These are phyloP conservation scores for Anguilla rostrata DNA, from an alignment of 2,113 vertebrate species.

Conservation along the genomic window DNA sequence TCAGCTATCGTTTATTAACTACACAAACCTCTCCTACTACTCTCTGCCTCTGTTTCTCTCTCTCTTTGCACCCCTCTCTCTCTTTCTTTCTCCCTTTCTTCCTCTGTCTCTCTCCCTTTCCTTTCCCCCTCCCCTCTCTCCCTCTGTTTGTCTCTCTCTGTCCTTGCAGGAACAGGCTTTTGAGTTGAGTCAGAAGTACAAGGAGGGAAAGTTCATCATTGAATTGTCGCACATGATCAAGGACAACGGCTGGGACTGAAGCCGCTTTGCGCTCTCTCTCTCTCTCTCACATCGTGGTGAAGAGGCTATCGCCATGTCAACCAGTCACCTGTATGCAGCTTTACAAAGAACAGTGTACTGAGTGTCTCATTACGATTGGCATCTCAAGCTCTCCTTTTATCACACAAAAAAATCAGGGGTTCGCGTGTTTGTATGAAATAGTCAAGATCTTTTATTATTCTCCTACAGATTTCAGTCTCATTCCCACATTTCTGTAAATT, in stretches of 20 bases:
- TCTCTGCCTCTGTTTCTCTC: background rate
- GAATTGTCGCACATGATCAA: conserved; percentile 99
- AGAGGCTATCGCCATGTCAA: background rate
- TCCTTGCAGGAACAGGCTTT: conserved; percentile 90
- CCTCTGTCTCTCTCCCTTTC: background rate
- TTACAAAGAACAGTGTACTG: background rate
- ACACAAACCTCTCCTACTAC: background rate
- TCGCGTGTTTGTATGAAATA: background rate
- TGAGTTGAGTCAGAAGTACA: conserved; percentile 99
- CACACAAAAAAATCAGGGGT: background rate
- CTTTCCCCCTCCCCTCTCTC: conserved; percentile 16
- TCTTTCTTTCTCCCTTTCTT: background rate
- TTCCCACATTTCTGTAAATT: background rate
- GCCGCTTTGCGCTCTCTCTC: background rate
- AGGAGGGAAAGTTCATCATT: conserved; percentile 99
- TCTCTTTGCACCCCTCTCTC: background rate
- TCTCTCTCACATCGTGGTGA: background rate
- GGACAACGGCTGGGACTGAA: conserved; percentile 98
- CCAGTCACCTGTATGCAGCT: background rate
- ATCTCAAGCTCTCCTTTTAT: background rate
- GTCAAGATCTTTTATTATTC: background rate
- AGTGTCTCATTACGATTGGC: background rate
- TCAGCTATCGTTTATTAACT: background rate
- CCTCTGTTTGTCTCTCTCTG: background rate
- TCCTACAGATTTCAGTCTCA: background rate